Base-by-base conservation (phyloP, 2,113 vertebrate species). In the Rattus rattus region DNA sequence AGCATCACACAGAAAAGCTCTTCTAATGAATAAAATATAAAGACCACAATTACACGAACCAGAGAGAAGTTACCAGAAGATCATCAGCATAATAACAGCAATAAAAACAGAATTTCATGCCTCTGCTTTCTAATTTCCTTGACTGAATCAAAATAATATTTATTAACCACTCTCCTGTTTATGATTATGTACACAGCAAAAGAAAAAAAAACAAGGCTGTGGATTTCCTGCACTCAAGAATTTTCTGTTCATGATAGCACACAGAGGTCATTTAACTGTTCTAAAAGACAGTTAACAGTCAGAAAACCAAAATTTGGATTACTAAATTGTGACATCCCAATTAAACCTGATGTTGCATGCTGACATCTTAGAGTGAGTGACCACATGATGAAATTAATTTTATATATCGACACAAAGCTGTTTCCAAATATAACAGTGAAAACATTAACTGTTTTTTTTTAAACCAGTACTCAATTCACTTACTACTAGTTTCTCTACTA, bases 1-100 rank as follows among this genome's bases (percentile, higher is more conserved):
- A 75, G 69, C 56, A 72, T 6, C 43, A 30, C 79, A 70, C 39
- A 52, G 69, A 90, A 19, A 69, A 61, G 70, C 87, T 88, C 56
- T 75, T 59, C 79, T 90, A 47, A 96, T 97, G 67, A 96, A 96
- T 97, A 96, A 97, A 98, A 97, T 92, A 96, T 96, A 94, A 97
- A 95, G 88, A 92, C 67, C 16, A 77, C 96, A 97, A 95, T 95
- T 96, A 96, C 47, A 83, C 67, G 59, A n/a, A 96, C 69, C 80
- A 93, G 77, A 94, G 43, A 94, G 61, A 95, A 96, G 72, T 90
- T 70, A 61, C 92, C 95, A 93, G 61, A 96, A 72, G n/a, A 84
- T 84, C 92, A 95, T 95, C 84, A 95, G 87, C 79, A 94, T 93
- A 94, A 96, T 86, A 90, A 92, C 10, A 92, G 79, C 13, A 87